These are phyloP conservation scores for Zaprionus davidi DNA, from an alignment of 1,140 invertebrate species.

Conservation along the genomic window DNA sequence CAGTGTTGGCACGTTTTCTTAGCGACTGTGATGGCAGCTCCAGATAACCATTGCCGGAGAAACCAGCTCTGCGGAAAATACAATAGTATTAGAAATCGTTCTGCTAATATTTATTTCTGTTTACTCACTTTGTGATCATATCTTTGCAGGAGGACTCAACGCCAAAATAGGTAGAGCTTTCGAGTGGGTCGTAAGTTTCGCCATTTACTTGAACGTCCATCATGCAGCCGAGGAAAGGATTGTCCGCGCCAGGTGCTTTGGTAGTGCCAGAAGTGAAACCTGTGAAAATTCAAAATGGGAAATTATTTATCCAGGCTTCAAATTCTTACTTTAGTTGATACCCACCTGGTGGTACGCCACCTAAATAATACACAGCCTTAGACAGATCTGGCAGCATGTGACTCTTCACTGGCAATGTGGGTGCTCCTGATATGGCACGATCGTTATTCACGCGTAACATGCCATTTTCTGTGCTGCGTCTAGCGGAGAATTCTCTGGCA, in stretches of 20 bases:
- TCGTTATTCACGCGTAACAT: slow-evolving; percentile 90
- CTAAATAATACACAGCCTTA: slow-evolving; percentile 89
- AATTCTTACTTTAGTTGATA: not conserved
- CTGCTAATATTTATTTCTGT: not conserved
- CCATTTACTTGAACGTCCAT: slow-evolving; percentile 91
- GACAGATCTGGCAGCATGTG: slow-evolving; percentile 88
- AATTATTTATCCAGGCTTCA: not conserved
- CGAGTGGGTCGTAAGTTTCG: slow-evolving; percentile 85
- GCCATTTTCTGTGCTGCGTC: slow-evolving; percentile 86
- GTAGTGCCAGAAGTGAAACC: slow-evolving; percentile 78
- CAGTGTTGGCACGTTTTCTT: slow-evolving; percentile 88
- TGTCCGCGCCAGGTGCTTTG: slow-evolving; percentile 84
- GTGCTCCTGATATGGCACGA: slow-evolving; percentile 87
- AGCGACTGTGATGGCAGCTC: slow-evolving; percentile 89
- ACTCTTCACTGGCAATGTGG: slow-evolving; percentile 86
- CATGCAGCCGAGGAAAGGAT: slow-evolving; percentile 92
- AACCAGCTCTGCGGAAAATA: slow-evolving; percentile 87
- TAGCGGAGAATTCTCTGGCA: slow-evolving; percentile 85
- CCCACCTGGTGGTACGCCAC: slow-evolving; percentile 91
- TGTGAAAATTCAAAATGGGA: not conserved
- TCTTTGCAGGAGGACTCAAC: slow-evolving; percentile 90
- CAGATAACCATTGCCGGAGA: slow-evolving; percentile 91
- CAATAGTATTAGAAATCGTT: not conserved
- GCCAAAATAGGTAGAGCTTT: slow-evolving; percentile 89
- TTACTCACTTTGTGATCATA: slow-evolving; percentile 86